These are phyloP conservation scores for Corydoras sp. DNA, from an alignment of 2,113 vertebrate species.

Conservation along the genomic window DNA sequence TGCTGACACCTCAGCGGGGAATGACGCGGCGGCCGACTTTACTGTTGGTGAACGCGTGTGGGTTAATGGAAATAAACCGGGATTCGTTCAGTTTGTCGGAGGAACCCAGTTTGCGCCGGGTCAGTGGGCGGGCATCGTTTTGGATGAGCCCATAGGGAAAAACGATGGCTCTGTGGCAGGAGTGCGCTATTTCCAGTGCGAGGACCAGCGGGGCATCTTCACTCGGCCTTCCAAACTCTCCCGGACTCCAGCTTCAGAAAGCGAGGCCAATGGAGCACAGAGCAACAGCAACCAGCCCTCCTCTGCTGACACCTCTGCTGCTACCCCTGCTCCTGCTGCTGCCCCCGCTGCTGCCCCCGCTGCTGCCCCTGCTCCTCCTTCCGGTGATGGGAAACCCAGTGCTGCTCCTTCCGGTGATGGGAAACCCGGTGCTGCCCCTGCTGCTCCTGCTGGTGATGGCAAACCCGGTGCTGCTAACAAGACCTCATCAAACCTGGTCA, in stretches of 20 bases:
- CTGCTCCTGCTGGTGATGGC: constrained; percentile 3
- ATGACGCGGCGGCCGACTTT: constrained; percentile 77
- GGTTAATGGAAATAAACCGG: constrained; percentile 92
- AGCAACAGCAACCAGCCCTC: constrained; percentile 47
- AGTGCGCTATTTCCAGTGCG: constrained; percentile 89
- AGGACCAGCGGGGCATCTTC: constrained; percentile 84
- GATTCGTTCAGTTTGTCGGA: constrained; percentile 88
- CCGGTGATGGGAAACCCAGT: no score
- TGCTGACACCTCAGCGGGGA: constrained; percentile 54
- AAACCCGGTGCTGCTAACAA: constrained; percentile 10
- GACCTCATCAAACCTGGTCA: constrained; percentile 65
- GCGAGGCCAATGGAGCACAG: constrained; percentile 71
- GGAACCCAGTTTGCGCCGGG: constrained; percentile 91
- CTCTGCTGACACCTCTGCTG: constrained; percentile 48
- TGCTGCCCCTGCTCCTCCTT: no score
- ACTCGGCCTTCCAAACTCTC: constrained; percentile 87
- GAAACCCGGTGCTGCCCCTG: no score
- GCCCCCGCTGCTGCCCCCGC: neutral
- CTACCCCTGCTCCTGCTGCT: neutral
- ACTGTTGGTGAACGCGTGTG: constrained; percentile 84
- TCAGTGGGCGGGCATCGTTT: constrained; percentile 91
- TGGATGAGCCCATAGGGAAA: constrained; percentile 90
- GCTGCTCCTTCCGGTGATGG: no score
- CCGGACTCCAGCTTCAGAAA: constrained; percentile 63
- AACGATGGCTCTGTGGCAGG: constrained; percentile 90